Evolutionary conservation across 1,140 invertebrate genomes (phyloP).

Genomic region (Pachypsylla venusta): DNA sequence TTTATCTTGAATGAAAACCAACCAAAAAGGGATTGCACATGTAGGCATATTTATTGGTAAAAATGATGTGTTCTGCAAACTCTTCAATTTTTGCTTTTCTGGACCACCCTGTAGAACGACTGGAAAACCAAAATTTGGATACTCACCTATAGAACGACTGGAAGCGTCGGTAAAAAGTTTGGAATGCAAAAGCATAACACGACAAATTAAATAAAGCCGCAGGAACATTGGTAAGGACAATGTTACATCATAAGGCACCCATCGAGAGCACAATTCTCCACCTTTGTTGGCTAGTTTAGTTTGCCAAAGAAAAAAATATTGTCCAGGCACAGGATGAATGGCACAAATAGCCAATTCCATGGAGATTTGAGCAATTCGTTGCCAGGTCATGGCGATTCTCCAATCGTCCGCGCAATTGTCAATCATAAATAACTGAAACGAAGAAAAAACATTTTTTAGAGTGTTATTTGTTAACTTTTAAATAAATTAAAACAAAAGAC

Average conservation of each 20-base stretch:
- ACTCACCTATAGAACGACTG: slow-evolving; percentile 58
- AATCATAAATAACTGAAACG: slow-evolving; percentile 89
- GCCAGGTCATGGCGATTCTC: slow-evolving; percentile 98
- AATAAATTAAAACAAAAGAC: no score
- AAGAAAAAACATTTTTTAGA: not conserved
- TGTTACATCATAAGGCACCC: slow-evolving; percentile 88
- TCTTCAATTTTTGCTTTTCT: no score
- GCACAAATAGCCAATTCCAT: slow-evolving; percentile 90
- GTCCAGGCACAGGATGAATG: slow-evolving; percentile 91
- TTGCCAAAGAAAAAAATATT: slow-evolving; percentile 92
- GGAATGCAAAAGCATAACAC: slow-evolving; percentile 97
- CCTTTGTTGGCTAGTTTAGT: slow-evolving; percentile 86
- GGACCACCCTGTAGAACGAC: not conserved
- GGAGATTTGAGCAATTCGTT: slow-evolving; percentile 80
- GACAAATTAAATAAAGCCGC: slow-evolving; percentile 94
- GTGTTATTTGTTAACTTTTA: slow-evolving; percentile 18
- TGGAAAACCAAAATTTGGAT: not conserved
- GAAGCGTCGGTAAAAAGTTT: slow-evolving; percentile 98
- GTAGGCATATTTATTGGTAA: no score
- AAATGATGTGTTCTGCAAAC: no score
- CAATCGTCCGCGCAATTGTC: slow-evolving; percentile 99
- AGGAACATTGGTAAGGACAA: slow-evolving; percentile 98
- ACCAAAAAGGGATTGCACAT: no score
- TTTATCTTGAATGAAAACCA: no score
- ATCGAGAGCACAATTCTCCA: slow-evolving; percentile 62